These are phyloP conservation scores for Nannospalax galili DNA, from an alignment of 2,113 vertebrate species.

Conservation along the genomic window DNA sequence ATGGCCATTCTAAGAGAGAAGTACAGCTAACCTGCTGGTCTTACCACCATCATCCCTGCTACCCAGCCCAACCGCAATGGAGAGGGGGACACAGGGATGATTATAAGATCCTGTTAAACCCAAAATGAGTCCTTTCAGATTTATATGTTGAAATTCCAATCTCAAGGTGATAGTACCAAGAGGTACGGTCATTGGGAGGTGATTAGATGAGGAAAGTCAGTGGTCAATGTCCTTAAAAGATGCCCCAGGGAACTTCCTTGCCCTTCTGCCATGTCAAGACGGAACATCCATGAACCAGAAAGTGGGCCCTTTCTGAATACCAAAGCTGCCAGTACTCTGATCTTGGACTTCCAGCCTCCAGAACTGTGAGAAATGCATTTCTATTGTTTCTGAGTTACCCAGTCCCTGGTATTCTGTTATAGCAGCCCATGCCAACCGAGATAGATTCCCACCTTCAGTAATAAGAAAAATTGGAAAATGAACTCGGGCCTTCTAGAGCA, in stretches of 20 bases:
- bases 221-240: not conserved
- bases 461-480: not conserved
- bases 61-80: not conserved
- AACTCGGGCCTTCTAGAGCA: not conserved
- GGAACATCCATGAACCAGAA: not conserved
- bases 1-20: not conserved
- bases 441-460: not conserved
- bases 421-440: not conserved
- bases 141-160: not conserved
- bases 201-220: not conserved
- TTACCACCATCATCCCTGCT: not conserved
- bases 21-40: not conserved
- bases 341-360: not conserved
- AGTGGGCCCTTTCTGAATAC: not conserved
- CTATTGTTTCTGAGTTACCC: not conserved
- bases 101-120: not conserved
- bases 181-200: not conserved
- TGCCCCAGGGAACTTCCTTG: too few species aligned
- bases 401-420: not conserved
- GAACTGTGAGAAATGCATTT: not conserved
- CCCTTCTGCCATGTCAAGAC: not conserved
- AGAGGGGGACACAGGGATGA: not conserved
- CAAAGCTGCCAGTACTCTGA: not conserved
- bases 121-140: not conserved
- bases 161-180: too few species aligned